Conservation (phyloP, 2,113 vertebrate genomes). For the Lycaon pictus region DNA sequence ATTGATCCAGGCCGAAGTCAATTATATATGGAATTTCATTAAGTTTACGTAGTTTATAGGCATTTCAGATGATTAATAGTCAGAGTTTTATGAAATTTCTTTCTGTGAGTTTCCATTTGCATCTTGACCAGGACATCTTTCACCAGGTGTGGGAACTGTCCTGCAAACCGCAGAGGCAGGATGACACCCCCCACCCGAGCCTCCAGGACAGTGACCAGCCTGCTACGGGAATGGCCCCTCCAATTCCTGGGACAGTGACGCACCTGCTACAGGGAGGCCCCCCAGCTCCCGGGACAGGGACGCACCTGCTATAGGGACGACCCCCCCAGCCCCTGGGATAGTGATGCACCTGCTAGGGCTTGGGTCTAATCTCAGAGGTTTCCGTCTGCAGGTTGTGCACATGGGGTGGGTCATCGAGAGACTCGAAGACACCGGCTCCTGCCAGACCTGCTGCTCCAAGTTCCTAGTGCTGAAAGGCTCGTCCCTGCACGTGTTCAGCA, state of each 20-base stretch:
- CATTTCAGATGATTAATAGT: background rate
- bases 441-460: conserved; percentile 88
- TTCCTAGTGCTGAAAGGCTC: conserved; percentile 95
- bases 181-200: fast-evolving
- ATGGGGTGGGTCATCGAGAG: conserved; percentile 96
- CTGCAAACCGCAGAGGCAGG: background rate
- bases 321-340: too few species aligned
- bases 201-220: too few species aligned
- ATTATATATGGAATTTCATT: background rate
- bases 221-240: too few species aligned
- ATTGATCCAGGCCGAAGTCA: background rate
- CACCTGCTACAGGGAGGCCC: too few species aligned
- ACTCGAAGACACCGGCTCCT: conserved; percentile 86
- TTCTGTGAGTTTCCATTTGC: background rate
- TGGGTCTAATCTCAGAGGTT: conserved; percentile 81
- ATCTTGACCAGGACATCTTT: background rate
- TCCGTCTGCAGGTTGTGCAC: conserved; percentile 92
- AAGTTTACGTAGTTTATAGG: background rate
- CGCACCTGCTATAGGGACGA: too few species aligned
- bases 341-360: background rate
- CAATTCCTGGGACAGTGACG: too few species aligned
- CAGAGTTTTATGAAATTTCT: background rate
- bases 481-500: conserved; percentile 92
- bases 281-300: too few species aligned
- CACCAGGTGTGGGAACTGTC: background rate